These are phyloP conservation scores for Drosophila equinoxialis DNA, from an alignment of 1,140 invertebrate species.

Conservation along the genomic window DNA sequence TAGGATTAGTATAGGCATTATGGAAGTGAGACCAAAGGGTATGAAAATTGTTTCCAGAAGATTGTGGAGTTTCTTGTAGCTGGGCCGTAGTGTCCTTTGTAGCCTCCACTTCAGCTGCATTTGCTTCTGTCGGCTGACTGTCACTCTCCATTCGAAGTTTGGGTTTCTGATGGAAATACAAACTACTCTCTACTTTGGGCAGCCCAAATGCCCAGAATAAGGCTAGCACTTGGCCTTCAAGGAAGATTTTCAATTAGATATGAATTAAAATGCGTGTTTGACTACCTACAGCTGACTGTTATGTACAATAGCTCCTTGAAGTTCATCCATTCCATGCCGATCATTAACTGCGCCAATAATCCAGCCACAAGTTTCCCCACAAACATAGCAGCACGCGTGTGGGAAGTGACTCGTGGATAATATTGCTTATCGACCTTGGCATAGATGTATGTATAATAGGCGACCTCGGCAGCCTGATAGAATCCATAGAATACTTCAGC, in stretches of 20 bases:
- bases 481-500: constrained; percentile 90
- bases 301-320: constrained; percentile 89
- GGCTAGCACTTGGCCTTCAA: constrained; percentile 87
- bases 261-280: too few relatives aligned
- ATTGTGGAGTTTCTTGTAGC: not conserved
- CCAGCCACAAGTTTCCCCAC: constrained; percentile 87
- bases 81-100: not conserved
- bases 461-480: constrained; percentile 94
- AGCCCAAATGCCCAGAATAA: constrained; percentile 90
- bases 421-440: constrained; percentile 91
- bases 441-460: constrained; percentile 97
- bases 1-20: constrained; percentile 87
- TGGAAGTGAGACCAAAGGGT: constrained; percentile 89
- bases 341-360: constrained; percentile 86
- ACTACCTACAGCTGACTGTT: constrained; percentile 85
- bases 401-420: constrained; percentile 90
- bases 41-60: constrained; percentile 1
- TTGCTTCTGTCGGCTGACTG: constrained; percentile 2
- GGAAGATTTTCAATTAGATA: not conserved
- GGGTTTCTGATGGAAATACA: constrained; percentile 89
- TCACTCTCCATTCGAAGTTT: not conserved
- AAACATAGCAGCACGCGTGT: constrained; percentile 88
- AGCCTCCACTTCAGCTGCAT: not conserved
- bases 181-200: constrained; percentile 89
- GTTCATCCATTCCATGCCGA: constrained; percentile 85